Evolutionary conservation across 2,113 vertebrate species (phyloP).

Genomic region (Psittacula cyanocephala): DNA sequence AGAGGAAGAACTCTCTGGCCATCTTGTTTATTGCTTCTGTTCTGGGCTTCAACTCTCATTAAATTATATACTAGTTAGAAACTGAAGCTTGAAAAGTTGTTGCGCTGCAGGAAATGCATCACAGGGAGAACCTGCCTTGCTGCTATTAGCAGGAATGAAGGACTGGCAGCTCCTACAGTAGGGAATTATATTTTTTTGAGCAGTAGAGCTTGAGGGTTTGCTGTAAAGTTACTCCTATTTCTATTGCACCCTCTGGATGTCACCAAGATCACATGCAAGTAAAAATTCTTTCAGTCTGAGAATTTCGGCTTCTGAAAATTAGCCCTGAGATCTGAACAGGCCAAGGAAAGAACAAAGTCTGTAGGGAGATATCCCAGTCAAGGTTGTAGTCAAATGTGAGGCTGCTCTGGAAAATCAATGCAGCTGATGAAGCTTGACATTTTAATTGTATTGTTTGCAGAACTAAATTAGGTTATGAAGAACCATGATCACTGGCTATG

Average conservation of each 20-base stretch:
- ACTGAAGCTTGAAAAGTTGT: neutral
- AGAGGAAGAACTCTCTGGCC: neutral
- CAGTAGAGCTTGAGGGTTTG: neutral
- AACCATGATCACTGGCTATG: neutral
- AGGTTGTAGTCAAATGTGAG: neutral
- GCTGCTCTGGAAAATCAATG: neutral
- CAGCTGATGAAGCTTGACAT: neutral
- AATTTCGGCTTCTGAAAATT: neutral
- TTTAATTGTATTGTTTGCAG: conserved; percentile 34
- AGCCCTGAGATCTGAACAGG: neutral
- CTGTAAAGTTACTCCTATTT: neutral
- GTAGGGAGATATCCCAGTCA: neutral
- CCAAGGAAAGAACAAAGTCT: neutral
- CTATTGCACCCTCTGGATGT: neutral
- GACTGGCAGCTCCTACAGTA: neutral
- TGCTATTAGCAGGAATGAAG: neutral
- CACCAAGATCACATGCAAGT: neutral
- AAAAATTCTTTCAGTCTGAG: neutral
- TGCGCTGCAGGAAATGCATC: neutral
- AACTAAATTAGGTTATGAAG: neutral
- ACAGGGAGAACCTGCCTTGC: neutral
- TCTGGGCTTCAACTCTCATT: neutral
- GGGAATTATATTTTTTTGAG: neutral
- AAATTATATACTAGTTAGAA: neutral
- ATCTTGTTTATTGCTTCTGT: neutral